Conservation (phyloP, 1,140 invertebrate species). For the Drosophila parabipectinata region DNA sequence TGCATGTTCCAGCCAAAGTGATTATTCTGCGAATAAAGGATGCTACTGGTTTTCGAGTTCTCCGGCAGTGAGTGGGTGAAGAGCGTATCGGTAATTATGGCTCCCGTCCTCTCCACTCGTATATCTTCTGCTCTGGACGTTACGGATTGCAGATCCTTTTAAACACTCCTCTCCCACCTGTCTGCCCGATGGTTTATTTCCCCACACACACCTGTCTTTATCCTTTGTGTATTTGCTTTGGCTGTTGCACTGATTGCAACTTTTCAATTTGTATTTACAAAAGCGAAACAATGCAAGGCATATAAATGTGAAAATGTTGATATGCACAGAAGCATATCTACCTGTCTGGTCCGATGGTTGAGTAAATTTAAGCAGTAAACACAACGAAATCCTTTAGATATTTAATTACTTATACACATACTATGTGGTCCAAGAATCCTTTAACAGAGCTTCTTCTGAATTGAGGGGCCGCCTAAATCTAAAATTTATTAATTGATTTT, state of each 20-base stretch:
- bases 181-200: conserved; percentile 25
- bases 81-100: conserved; percentile 70
- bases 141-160: conserved; percentile 8
- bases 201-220: conserved; percentile 1
- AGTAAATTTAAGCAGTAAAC: conserved; percentile 33
- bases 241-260: conserved; percentile 49
- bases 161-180: conserved; percentile 29
- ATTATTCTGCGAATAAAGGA: conserved; percentile 33
- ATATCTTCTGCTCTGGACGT: conserved; percentile 14
- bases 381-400: conserved; percentile 13
- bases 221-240: conserved; percentile 47
- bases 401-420: conserved; percentile 7
- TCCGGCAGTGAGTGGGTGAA: conserved; percentile 9
- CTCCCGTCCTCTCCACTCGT: conserved; percentile 14
- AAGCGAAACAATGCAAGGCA: conserved; percentile 48
- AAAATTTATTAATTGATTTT: too few relatives aligned
- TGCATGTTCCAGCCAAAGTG: conserved; percentile 22
- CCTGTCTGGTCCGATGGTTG: conserved; percentile 1
- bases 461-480: too few relatives aligned
- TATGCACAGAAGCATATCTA: neutral
- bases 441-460: neutral
- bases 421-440: neutral
- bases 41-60: conserved; percentile 34
- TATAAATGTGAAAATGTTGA: conserved; percentile 24
- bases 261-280: conserved; percentile 62